These are phyloP conservation scores for Zosterops pallidus DNA, from an alignment of 2,113 vertebrate species.

Conservation along the genomic window DNA sequence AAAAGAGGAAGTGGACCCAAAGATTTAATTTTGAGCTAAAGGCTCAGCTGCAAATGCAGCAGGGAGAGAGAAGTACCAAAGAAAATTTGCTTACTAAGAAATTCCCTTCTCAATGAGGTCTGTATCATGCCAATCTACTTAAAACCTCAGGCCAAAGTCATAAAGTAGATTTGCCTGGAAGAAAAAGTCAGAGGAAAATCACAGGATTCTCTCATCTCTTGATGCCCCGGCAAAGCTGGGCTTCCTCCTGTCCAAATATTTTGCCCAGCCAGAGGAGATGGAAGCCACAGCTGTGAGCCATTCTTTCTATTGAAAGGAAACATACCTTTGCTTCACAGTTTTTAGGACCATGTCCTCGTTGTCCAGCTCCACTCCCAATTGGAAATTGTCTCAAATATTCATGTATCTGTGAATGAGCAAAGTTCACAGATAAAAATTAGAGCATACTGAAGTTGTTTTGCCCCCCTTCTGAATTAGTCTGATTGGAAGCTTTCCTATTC, in stretches of 20 bases:
- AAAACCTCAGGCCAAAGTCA: background rate
- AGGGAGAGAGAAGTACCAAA: background rate
- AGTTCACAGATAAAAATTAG: background rate
- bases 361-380: background rate
- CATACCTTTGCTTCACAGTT: background rate
- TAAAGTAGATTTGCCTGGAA: background rate
- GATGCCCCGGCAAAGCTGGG: background rate
- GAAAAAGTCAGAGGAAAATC: background rate
- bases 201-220: background rate
- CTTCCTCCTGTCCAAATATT: background rate
- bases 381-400: background rate
- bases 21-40: background rate
- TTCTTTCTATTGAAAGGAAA: background rate
- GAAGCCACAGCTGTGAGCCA: fast-evolving
- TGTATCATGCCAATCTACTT: background rate
- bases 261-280: background rate
- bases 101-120: background rate
- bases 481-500: background rate
- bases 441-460: background rate
- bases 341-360: background rate
- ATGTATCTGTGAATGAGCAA: background rate
- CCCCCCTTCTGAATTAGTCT: background rate
- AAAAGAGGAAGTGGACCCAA: background rate
- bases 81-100: background rate
- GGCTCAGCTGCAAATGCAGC: background rate